Percentiles rank a stretch among this genome's conserved stretches.
phyloP scores from a whole-genome alignment of 2,888 invertebrate species.

The Eremobia ochroleuca region DNA sequence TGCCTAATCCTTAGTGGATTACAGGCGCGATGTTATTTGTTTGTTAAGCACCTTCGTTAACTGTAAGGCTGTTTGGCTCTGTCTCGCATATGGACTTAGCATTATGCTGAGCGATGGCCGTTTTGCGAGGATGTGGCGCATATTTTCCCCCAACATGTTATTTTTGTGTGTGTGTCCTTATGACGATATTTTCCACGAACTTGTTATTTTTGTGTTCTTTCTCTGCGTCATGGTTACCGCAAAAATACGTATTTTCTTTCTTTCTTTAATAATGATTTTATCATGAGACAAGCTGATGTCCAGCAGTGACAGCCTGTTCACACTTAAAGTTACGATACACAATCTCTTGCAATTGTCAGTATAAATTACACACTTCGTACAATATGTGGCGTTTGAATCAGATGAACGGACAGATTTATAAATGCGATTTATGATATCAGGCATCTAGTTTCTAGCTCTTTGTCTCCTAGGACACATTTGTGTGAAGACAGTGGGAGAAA shows the following conservation, averaged over 20 bases:
- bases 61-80: not conserved
- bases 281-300: not conserved
- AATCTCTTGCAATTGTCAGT: conserved; percentile 20
- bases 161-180: too few relatives aligned
- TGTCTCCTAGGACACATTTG: conserved; percentile 53
- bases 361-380: conserved; percentile 26
- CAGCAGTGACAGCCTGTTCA: not conserved
- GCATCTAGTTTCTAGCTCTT: conserved; percentile 42
- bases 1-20: not conserved
- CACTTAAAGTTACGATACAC: not conserved
- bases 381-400: conserved; percentile 30
- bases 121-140: too few relatives aligned
- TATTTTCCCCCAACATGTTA: too few relatives aligned
- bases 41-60: not conserved
- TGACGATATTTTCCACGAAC: too few relatives aligned
- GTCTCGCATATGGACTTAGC: too few relatives aligned
- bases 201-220: too few relatives aligned
- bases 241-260: too few relatives aligned
- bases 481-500: conserved; percentile 18
- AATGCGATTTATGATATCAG: conserved; percentile 35
- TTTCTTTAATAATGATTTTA: not conserved
- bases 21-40: not conserved
- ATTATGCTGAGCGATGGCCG: too few relatives aligned
- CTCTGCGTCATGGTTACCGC: too few relatives aligned
- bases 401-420: conserved; percentile 44